These are phyloP conservation scores for Sinocyclocheilus anshuiensis DNA, from an alignment of 2,113 vertebrate species.

Conservation along the genomic window DNA sequence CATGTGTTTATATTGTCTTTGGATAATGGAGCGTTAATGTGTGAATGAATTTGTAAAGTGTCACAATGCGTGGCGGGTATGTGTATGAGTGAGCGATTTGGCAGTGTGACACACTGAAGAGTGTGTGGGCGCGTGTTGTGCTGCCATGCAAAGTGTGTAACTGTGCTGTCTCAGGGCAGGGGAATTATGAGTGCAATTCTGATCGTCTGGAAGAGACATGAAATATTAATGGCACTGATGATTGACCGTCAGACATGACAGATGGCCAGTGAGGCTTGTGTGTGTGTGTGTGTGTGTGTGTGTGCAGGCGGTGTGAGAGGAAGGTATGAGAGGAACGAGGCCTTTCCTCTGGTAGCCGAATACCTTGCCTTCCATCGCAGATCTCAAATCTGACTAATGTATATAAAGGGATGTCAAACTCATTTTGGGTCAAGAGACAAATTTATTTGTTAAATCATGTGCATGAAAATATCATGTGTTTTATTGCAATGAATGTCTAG, in stretches of 20 bases:
- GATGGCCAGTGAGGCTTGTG: slow-evolving; percentile 23
- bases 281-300: background rate
- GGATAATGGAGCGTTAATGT: background rate
- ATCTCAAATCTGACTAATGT: background rate
- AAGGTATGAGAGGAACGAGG: background rate
- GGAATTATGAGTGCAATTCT: slow-evolving; percentile 33
- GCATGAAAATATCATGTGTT: background rate
- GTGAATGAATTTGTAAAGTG: slow-evolving; percentile 9
- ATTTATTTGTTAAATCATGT: background rate
- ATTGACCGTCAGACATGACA: slow-evolving; percentile 46
- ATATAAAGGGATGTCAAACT: background rate
- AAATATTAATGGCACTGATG: slow-evolving; percentile 43
- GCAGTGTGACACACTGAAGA: slow-evolving; percentile 14
- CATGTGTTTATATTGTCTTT: background rate
- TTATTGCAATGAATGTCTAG: background rate
- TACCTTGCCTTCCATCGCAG: background rate
- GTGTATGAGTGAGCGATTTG: slow-evolving; percentile 6
- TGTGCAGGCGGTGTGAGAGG: background rate
- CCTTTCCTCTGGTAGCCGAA: background rate
- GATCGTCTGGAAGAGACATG: slow-evolving; percentile 39
- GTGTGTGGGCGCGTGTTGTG: slow-evolving; percentile 8
- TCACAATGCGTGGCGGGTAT: background rate
- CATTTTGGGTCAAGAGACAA: background rate
- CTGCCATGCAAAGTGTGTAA: slow-evolving; percentile 16
- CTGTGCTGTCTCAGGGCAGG: slow-evolving; percentile 26